phyloP scores from a whole-genome alignment of 2,888 invertebrate species.

The Unio delphinus region DNA sequence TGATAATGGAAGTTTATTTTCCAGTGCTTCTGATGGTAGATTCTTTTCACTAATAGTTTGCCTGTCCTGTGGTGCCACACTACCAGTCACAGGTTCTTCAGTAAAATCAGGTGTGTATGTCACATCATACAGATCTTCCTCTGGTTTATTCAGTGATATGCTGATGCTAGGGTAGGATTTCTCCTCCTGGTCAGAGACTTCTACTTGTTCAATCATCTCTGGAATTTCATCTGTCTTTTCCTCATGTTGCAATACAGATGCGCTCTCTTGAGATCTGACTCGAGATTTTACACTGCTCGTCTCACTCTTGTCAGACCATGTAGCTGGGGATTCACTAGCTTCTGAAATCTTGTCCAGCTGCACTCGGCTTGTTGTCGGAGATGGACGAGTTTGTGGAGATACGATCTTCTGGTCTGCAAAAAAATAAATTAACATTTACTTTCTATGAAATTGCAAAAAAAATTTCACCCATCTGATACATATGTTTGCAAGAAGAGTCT shows the following conservation, averaged over 20 bases:
- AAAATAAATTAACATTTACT: too few species aligned
- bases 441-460: too few species aligned
- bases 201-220: slow-evolving; percentile 17
- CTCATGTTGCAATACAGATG: slow-evolving; percentile 1
- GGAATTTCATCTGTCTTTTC: slow-evolving; percentile 12
- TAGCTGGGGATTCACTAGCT: slow-evolving; percentile 45
- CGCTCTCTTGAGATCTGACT: background rate
- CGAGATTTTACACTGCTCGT: background rate
- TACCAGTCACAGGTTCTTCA: slow-evolving; percentile 28
- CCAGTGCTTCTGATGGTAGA: slow-evolving; percentile 19
- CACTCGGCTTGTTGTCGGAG: slow-evolving; percentile 16
- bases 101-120: slow-evolving; percentile 50
- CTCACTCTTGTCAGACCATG: slow-evolving; percentile 11
- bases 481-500: too few species aligned
- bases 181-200: slow-evolving; percentile 36
- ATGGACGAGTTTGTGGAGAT: slow-evolving; percentile 7
- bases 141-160: slow-evolving; percentile 5
- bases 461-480: too few species aligned
- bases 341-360: slow-evolving; percentile 56
- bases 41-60: slow-evolving; percentile 22
- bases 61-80: slow-evolving; percentile 28
- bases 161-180: background rate
- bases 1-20: slow-evolving; percentile 23
- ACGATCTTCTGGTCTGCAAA: too few species aligned
- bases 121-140: slow-evolving; percentile 31